These are phyloP conservation scores for Colius striatus DNA, from an alignment of 2,113 vertebrate genomes.

Conservation along the genomic window DNA sequence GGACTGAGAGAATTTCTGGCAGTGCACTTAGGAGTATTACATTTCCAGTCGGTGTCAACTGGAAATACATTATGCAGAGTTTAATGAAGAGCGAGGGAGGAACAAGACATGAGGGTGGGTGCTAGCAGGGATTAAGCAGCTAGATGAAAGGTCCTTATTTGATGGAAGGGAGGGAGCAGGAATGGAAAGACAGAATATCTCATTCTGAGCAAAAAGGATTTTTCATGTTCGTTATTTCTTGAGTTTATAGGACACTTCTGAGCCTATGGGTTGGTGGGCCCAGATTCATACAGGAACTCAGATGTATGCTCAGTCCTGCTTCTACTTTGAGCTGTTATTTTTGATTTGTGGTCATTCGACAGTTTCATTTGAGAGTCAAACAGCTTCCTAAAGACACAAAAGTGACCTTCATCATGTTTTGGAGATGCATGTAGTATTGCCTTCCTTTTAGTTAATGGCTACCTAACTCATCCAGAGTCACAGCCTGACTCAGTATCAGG, in stretches of 20 bases:
- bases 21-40: not conserved
- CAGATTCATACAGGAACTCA: not conserved
- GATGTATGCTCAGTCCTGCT: not conserved
- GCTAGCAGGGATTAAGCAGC: not conserved
- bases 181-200: not conserved
- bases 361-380: not conserved
- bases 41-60: not conserved
- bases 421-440: not conserved
- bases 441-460: not conserved
- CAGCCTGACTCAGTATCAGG: not conserved
- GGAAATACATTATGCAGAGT: not conserved
- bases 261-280: not conserved
- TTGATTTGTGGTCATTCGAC: not conserved
- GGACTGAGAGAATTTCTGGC: constrained; percentile 12
- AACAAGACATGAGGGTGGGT: not conserved
- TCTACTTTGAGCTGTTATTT: not conserved
- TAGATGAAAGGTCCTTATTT: not conserved
- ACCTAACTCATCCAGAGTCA: not conserved
- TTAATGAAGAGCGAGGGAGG: not conserved
- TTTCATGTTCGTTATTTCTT: not conserved
- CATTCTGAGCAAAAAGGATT: not conserved
- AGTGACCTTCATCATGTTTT: not conserved
- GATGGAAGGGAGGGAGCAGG: not conserved
- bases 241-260: rapidly evolving
- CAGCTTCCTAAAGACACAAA: not conserved